phyloP scores from a whole-genome alignment of 2,888 invertebrate species.

The Papilio protenor region DNA sequence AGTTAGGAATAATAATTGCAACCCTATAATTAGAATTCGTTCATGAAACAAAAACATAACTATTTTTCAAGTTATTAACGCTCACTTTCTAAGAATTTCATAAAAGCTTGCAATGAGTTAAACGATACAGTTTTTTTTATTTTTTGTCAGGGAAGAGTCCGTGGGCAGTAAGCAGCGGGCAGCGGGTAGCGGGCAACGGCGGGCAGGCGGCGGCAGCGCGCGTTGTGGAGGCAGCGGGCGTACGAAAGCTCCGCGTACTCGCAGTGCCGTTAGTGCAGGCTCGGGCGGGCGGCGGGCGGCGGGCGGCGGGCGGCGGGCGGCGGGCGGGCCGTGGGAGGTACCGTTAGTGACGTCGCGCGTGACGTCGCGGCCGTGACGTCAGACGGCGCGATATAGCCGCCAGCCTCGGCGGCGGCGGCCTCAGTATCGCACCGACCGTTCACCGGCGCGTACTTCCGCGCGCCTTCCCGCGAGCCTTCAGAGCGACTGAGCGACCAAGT shows the following conservation, averaged over 20 bases:
- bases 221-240: constrained; percentile 61
- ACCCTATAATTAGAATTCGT: neutral
- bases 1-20: neutral
- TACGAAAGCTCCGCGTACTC: constrained; percentile 80
- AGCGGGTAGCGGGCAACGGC: constrained; percentile 49
- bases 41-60: neutral
- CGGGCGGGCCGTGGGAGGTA: constrained; percentile 84
- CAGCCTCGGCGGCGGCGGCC: constrained; percentile 82
- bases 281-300: constrained; percentile 79
- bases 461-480: constrained; percentile 70
- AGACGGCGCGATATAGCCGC: constrained; percentile 82
- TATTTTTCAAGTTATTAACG: neutral
- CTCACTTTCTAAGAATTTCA: neutral
- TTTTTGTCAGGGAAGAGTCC: neutral
- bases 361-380: constrained; percentile 82
- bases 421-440: constrained; percentile 84
- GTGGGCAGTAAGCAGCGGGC: constrained; percentile 43
- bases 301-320: constrained; percentile 78
- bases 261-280: constrained; percentile 83
- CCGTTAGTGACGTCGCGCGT: constrained; percentile 82
- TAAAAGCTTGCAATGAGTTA: constrained; percentile 5
- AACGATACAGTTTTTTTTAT: neutral
- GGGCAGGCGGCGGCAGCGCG: constrained; percentile 52
- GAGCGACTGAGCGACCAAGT: constrained; percentile 63
- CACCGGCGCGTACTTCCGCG: constrained; percentile 72